Conservation (phyloP, 2,888 invertebrate genomes). For the Euplagia quadripunctaria region DNA sequence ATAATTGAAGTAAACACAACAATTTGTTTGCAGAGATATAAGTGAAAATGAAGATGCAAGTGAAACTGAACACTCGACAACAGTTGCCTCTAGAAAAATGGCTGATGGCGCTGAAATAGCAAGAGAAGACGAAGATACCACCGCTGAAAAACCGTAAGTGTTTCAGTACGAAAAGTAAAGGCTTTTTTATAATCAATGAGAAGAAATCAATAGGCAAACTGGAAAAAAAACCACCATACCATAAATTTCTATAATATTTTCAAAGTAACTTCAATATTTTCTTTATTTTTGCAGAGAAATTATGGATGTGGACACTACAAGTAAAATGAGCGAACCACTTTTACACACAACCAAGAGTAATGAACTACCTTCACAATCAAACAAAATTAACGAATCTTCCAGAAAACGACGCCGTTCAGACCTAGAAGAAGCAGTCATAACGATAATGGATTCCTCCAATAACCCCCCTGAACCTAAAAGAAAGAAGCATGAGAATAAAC, state of each 20-base stretch:
- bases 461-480: slow-evolving; percentile 59
- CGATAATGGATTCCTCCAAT: slow-evolving; percentile 60
- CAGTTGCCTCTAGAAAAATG: slow-evolving; percentile 61
- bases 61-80: slow-evolving; percentile 66
- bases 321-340: slow-evolving; percentile 7
- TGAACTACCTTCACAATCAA: slow-evolving; percentile 9
- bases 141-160: slow-evolving; percentile 31
- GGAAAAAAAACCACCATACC: no score
- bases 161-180: not conserved
- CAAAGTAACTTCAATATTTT: not conserved
- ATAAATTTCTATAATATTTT: not conserved
- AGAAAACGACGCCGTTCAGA: slow-evolving; percentile 78
- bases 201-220: no score
- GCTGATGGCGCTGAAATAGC: slow-evolving; percentile 66
- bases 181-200: not conserved
- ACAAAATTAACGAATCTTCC: slow-evolving; percentile 29
- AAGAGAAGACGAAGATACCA: slow-evolving; percentile 54
- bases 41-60: slow-evolving; percentile 67
- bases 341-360: not conserved
- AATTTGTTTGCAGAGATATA: slow-evolving; percentile 57
- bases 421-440: slow-evolving; percentile 70
- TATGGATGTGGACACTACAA: slow-evolving; percentile 15
- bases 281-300: slow-evolving; percentile 55
- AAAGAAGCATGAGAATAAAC: slow-evolving; percentile 37
- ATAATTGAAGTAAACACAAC: not conserved